Evolutionary conservation across 2,113 vertebrate genomes (phyloP).

Genomic region (Tachuris rubrigastra): DNA sequence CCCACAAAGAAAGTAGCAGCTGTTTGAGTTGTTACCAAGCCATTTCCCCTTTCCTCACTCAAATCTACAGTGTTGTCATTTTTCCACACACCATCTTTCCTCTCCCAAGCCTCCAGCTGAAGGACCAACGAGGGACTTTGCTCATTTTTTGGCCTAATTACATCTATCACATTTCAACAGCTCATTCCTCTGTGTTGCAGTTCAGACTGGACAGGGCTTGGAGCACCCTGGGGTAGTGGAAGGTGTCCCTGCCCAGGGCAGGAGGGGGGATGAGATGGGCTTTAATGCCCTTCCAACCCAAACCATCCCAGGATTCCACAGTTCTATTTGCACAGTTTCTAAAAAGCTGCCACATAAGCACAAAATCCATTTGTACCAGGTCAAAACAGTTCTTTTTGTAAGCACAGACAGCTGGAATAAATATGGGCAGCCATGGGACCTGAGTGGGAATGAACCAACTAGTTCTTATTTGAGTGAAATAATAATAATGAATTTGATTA

Average conservation of each 20-base stretch:
- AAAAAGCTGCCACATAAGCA: background rate
- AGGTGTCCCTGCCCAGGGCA: background rate
- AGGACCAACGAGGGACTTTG: background rate
- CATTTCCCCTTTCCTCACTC: background rate
- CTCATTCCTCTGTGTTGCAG: background rate
- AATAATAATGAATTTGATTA: background rate
- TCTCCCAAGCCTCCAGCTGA: background rate
- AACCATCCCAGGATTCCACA: background rate
- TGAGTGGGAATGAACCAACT: background rate
- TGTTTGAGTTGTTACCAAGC: background rate
- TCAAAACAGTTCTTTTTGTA: background rate
- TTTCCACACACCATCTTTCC: rapidly evolving
- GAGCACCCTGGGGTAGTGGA: background rate
- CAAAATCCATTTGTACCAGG: background rate
- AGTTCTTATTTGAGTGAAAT: background rate
- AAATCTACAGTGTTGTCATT: background rate
- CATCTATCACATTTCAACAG: background rate
- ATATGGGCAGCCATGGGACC: background rate
- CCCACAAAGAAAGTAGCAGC: background rate
- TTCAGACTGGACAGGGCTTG: background rate
- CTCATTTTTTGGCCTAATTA: rapidly evolving
- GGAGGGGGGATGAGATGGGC: rapidly evolving
- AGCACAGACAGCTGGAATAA: background rate
- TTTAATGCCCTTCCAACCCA: background rate
- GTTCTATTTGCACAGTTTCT: background rate